A percentile compares a stretch with the other conserved stretches of the same genome.
phyloP scores from a whole-genome alignment of 2,797 vertebrate genomes.

The Anableps anableps region DNA sequence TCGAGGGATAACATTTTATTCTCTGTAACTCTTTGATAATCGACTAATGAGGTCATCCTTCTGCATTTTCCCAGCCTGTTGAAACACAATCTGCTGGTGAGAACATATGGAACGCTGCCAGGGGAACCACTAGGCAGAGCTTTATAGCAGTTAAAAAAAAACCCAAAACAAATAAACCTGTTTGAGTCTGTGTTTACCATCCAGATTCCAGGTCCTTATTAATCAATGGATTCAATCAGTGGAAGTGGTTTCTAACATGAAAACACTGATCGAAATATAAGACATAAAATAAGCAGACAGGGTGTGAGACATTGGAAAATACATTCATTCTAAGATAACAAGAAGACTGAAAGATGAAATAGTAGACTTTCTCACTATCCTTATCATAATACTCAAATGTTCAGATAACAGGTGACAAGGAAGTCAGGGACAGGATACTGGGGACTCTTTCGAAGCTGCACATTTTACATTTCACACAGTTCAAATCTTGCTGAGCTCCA shows the following conservation, averaged over 20 bases:
- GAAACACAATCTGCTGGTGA: not conserved
- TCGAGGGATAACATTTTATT: slow-evolving; percentile 11
- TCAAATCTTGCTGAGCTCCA: not conserved
- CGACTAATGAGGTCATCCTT: not conserved
- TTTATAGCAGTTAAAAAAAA: not conserved
- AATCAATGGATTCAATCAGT: slow-evolving; percentile 6
- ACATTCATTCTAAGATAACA: not conserved
- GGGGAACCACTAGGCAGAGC: not conserved
- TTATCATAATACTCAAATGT: not conserved
- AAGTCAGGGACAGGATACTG: not conserved
- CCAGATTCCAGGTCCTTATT: not conserved
- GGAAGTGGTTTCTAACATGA: not conserved
- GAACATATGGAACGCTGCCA: not conserved
- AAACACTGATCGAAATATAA: not conserved
- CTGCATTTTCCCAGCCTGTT: slow-evolving; percentile 4
- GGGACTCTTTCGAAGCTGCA: too few species aligned
- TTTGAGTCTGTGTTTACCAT: not conserved
- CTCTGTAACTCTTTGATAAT: slow-evolving; percentile 21
- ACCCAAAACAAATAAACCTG: not conserved
- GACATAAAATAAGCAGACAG: not conserved
- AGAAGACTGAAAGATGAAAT: not conserved
- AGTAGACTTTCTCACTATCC: not conserved
- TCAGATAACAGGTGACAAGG: not conserved
- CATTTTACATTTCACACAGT: not conserved
- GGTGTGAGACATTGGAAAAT: not conserved